These are phyloP conservation scores for Platichthys stellatus DNA, from an alignment of 2,113 vertebrate genomes.

Conservation along the genomic window DNA sequence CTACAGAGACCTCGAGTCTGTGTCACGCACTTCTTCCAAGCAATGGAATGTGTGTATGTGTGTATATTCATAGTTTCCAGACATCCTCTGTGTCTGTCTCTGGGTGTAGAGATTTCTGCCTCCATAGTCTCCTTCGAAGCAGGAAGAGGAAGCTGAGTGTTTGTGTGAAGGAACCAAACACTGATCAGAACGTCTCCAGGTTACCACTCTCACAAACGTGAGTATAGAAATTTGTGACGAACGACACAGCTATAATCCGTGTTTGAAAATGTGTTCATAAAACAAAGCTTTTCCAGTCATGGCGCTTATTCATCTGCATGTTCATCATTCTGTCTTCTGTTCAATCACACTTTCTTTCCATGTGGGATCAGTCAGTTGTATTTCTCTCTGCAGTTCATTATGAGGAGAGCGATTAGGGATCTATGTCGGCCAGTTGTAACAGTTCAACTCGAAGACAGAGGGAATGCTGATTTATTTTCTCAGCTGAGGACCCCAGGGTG, in stretches of 20 bases:
- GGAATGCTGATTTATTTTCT: slow-evolving; percentile 66
- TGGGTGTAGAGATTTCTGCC: slow-evolving; percentile 20
- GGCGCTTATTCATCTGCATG: background rate
- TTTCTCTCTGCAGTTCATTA: background rate
- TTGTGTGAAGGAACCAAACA: slow-evolving; percentile 51
- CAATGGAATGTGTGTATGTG: slow-evolving; percentile 18
- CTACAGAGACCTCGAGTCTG: slow-evolving; percentile 10
- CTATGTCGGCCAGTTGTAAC: slow-evolving; percentile 30
- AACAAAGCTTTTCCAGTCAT: background rate
- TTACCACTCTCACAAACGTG: slow-evolving; percentile 24
- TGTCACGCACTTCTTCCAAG: slow-evolving; percentile 1
- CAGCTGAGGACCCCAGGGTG: slow-evolving; percentile 69
- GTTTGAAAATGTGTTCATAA: background rate
- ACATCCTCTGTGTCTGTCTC: slow-evolving; percentile 58
- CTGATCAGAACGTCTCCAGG: slow-evolving; percentile 38
- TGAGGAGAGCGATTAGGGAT: slow-evolving; percentile 21
- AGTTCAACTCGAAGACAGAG: slow-evolving; percentile 20
- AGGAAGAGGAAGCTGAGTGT: slow-evolving; percentile 72
- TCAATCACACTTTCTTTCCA: background rate
- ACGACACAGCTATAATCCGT: background rate
- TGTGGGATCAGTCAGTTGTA: background rate
- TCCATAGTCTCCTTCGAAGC: slow-evolving; percentile 35
- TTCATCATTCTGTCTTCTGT: background rate
- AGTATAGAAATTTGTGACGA: slow-evolving; percentile 7
- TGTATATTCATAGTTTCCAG: slow-evolving; percentile 23